phyloP scores from a whole-genome alignment of 2,797 vertebrate species.

The Pseudomugil gertrudae region DNA sequence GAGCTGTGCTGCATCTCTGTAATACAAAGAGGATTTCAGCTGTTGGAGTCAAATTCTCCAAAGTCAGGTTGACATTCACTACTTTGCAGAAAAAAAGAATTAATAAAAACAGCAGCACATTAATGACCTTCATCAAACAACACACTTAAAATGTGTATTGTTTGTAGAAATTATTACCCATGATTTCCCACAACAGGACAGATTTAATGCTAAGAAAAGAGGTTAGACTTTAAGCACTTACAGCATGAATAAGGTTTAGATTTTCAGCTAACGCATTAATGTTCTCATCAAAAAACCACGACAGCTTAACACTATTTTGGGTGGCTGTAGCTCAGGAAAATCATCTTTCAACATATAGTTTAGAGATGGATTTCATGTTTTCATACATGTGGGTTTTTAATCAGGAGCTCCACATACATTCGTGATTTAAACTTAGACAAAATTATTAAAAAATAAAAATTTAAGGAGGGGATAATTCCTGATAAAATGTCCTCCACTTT shows the following conservation, averaged over 20 bases:
- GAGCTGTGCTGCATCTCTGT: neutral
- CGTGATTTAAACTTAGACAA: neutral
- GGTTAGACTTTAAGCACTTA: neutral
- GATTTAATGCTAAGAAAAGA: no score
- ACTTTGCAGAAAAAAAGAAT: neutral
- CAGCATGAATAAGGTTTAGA: no score
- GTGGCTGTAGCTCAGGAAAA: no score
- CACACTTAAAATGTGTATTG: neutral
- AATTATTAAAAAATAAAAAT: no score
- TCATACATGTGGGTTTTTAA: neutral
- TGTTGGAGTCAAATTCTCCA: constrained; percentile 22
- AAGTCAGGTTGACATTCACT: no score
- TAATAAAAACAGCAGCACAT: neutral
- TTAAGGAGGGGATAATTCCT: neutral
- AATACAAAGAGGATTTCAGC: constrained; percentile 2
- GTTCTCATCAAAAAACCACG: no score
- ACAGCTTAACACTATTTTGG: no score
- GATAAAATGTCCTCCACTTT: no score
- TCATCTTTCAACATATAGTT: no score
- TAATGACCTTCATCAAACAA: constrained; percentile 12
- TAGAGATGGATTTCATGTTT: neutral
- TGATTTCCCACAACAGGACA: neutral
- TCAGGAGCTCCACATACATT: no score
- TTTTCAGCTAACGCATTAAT: no score
- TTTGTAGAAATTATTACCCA: neutral